phyloP scores from a whole-genome alignment of 2,888 invertebrate genomes.

The Acutogordius australiensis region DNA sequence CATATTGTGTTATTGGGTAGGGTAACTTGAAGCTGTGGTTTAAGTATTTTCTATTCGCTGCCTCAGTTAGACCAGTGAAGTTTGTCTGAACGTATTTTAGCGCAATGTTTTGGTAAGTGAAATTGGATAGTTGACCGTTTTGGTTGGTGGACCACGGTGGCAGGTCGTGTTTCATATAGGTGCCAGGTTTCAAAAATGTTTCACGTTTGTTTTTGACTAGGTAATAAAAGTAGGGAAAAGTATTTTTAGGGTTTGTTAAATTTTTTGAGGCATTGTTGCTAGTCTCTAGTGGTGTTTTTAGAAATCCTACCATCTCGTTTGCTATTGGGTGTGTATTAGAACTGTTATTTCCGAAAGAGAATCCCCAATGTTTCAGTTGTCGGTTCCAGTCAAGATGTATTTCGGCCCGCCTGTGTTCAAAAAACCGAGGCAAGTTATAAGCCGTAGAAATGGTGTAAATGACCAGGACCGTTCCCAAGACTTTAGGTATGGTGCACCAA shows the following conservation, averaged over 20 bases:
- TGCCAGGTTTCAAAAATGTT: no score
- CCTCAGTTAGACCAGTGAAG: neutral
- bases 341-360: neutral
- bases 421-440: conserved; percentile 51
- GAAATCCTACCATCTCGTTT: neutral
- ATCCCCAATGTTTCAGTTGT: conserved; percentile 13
- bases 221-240: no score
- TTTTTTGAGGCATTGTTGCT: no score
- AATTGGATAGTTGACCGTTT: neutral
- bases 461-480: conserved; percentile 43
- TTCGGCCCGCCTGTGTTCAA: conserved; percentile 37
- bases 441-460: conserved; percentile 47
- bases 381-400: conserved; percentile 37
- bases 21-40: no score
- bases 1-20: no score
- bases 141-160: neutral
- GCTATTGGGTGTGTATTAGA: neutral
- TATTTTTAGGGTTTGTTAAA: no score
- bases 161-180: no score
- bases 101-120: neutral
- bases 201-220: no score
- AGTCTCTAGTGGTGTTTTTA: no score
- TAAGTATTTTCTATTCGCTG: neutral
- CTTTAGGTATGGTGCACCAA: conserved; percentile 37
- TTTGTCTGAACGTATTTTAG: no score